Base-by-base conservation (phyloP, 2,797 vertebrate genomes). In the Erpetoichthys calabaricus region DNA sequence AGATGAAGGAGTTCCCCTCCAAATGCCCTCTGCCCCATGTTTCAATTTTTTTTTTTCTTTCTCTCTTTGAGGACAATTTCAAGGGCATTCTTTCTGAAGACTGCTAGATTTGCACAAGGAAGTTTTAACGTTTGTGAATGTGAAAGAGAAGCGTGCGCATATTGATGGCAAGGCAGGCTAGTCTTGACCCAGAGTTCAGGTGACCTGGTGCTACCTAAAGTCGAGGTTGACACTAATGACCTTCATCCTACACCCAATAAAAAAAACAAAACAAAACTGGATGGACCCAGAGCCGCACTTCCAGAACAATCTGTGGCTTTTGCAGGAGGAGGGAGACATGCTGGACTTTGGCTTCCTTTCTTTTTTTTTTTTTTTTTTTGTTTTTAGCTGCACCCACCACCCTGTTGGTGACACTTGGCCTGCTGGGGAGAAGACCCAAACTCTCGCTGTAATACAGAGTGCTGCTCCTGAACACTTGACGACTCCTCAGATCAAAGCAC, bases 81-180 rank as follows among this genome's bases (percentile, higher is more conserved):
- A 86, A 91, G 91, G 92, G 91, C 92, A 91, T 95, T 93, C 87
- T 92, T 92, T 91, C 85, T 92, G 89, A 85, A 89, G 90, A 96
- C 90, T 92, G 94, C 93, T 96, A 89, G 90, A 94, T 96, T 98
- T 98, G 94, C 94, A 98, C 94, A 97, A 90, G 88, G 88, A 94
- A 89, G 88, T 90, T 91, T 84, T 78, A 75, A 78, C 75, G 90
- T 93, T 90, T 89, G 87, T 95, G 92, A 96, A 96, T 97, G 93
- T 94, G 91, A 94, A 90, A 80, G 79, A 78, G 77, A 78, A 70
- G 76, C 74, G 79, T 69, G 63, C n/a, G 41, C 72, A 67, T 64
- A 79, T 75, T 79, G 74, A 79, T 77, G 80, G 77, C 82, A 71
- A 85, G 56, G 57, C 65, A 65, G 62, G 76, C 75, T 51, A 41